phyloP scores from a whole-genome alignment of 2,113 vertebrate genomes.

The Bos indicus region DNA sequence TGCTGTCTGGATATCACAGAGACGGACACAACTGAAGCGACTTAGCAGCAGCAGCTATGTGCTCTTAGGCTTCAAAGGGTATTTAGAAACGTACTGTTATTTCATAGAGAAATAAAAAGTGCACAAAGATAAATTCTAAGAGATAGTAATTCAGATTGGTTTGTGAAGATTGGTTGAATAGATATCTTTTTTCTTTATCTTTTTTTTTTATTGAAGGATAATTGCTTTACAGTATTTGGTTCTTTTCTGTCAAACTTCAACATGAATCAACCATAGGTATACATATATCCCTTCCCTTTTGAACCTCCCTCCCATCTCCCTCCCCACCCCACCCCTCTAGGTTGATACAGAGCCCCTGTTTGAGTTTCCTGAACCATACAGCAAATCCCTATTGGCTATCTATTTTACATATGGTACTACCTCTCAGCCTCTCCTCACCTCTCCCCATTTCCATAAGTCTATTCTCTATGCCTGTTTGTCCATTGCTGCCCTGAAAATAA shows the following conservation, averaged over 20 bases:
- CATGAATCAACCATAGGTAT: not conserved
- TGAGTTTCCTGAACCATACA: too few species aligned
- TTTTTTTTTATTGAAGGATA: not conserved
- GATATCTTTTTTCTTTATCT: not conserved
- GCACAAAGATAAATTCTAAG: not conserved
- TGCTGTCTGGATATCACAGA: too few species aligned
- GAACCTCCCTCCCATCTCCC: not conserved
- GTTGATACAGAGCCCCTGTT: too few species aligned
- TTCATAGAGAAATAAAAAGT: not conserved
- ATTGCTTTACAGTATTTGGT: not conserved
- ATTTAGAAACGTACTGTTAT: not conserved
- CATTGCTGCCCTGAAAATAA: too few species aligned
- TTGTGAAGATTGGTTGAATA: constrained; percentile 41
- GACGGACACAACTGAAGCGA: fast-evolving
- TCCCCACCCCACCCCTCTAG: not conserved
- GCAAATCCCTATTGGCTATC: too few species aligned
- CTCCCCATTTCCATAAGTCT: too few species aligned
- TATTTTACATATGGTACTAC: too few species aligned
- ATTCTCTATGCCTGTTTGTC: too few species aligned
- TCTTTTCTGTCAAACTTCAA: not conserved
- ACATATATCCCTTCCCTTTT: not conserved
- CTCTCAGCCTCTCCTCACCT: too few species aligned
- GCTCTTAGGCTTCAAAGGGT: not conserved
- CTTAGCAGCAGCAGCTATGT: too few species aligned
- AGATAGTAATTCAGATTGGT: not conserved